phyloP scores from a whole-genome alignment of 64 coral and sea anemone species.

The Montipora capricornis region DNA sequence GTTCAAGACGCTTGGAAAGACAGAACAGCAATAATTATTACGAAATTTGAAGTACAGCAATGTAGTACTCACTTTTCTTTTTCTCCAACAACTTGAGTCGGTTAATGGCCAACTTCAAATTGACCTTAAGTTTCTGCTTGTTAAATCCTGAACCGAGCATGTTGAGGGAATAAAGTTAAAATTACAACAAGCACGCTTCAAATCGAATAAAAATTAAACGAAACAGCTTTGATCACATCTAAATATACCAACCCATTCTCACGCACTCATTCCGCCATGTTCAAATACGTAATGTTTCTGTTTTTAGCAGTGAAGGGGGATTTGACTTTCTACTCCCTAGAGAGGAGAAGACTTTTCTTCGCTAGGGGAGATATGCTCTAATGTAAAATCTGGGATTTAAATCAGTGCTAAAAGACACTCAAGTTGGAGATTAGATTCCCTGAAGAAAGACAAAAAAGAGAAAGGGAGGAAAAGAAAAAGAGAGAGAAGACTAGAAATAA shows the following conservation, averaged over 20 bases:
- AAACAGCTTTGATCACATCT: constrained; percentile 17
- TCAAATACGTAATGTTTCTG: constrained; percentile 53
- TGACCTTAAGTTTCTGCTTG: constrained; percentile 97
- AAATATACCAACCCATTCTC: constrained; percentile 52
- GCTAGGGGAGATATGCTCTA: neutral
- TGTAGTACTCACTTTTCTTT: constrained; percentile 89
- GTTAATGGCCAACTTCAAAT: constrained; percentile 94
- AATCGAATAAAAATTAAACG: neutral
- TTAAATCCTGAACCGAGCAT: constrained; percentile 86
- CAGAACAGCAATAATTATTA: neutral
- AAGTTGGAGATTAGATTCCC: too few relatives aligned
- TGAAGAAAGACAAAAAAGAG: neutral
- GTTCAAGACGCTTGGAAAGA: too few relatives aligned
- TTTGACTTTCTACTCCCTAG: neutral
- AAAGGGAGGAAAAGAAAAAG: neutral
- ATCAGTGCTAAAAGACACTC: too few relatives aligned
- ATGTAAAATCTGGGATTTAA: neutral
- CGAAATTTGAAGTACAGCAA: neutral
- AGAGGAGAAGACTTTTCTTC: neutral
- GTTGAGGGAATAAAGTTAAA: neutral
- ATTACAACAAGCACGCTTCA: neutral
- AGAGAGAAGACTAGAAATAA: neutral
- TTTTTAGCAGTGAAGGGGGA: constrained; percentile 26
- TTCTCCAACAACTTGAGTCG: constrained; percentile 96
- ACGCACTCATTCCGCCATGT: constrained; percentile 23